Evolutionary conservation across 1,140 invertebrate species (phyloP).

Genomic region (Arctopsyche grandis): DNA sequence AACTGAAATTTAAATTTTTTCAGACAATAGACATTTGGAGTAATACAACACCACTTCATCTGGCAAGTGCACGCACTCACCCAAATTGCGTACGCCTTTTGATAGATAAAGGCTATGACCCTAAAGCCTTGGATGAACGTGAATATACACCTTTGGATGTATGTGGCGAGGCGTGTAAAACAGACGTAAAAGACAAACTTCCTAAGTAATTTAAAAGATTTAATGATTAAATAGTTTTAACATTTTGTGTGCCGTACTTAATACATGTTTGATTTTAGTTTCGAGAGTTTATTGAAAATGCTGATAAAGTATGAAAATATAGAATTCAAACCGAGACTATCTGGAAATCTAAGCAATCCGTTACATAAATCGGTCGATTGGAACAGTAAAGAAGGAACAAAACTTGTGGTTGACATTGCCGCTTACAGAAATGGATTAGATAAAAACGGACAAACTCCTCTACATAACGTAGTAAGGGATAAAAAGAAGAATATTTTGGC

Average conservation of each 20-base stretch:
- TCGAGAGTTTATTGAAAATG: constrained; percentile 32
- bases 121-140: constrained; percentile 57
- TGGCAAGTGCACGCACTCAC: constrained; percentile 61
- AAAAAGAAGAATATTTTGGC: constrained; percentile 36
- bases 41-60: constrained; percentile 64
- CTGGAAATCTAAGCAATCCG: constrained; percentile 60
- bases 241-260: background rate
- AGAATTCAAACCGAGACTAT: background rate
- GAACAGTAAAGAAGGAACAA: constrained; percentile 66
- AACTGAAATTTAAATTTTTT: no score
- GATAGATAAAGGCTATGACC: constrained; percentile 62
- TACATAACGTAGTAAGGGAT: constrained; percentile 68
- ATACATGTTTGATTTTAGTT: constrained; percentile 21
- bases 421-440: constrained; percentile 68
- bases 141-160: constrained; percentile 65
- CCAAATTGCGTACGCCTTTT: constrained; percentile 61
- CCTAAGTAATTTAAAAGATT: background rate
- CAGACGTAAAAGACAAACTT: constrained; percentile 11
- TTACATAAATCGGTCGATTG: constrained; percentile 70
- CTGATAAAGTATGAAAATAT: constrained; percentile 35
- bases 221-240: background rate
- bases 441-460: constrained; percentile 67
- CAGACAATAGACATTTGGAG: constrained; percentile 46
- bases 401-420: constrained; percentile 65
- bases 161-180: constrained; percentile 57